These are phyloP conservation scores for Rosalia funebris DNA, from an alignment of 2,888 invertebrate species.

Conservation along the genomic window DNA sequence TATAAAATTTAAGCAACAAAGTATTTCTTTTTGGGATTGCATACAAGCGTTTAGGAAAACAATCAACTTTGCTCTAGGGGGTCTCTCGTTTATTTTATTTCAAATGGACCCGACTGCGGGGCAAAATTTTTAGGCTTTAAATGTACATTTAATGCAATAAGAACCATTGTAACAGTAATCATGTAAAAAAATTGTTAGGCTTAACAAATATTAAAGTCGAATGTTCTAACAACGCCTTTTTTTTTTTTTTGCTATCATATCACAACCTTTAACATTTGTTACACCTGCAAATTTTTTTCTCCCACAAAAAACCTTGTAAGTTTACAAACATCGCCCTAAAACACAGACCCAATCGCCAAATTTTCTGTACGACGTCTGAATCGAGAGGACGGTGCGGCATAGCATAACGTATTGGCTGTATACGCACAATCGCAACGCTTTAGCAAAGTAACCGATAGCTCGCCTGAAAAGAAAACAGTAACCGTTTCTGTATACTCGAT, in stretches of 20 bases:
- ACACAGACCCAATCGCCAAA: too few relatives aligned
- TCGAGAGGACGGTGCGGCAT: too few relatives aligned
- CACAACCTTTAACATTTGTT: too few relatives aligned
- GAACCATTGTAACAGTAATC: background rate
- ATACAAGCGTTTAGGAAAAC: too few relatives aligned
- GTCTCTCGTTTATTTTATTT: too few relatives aligned
- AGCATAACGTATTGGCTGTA: background rate
- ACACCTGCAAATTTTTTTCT: too few relatives aligned
- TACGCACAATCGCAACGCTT: slow-evolving; percentile 9
- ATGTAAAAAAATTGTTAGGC: background rate
- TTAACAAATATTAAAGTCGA: slow-evolving; percentile 2
- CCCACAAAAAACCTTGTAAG: too few relatives aligned
- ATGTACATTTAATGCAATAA: background rate
- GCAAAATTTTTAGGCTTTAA: background rate
- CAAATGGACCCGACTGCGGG: slow-evolving; percentile 33
- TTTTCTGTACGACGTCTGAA: too few relatives aligned
- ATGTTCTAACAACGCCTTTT: background rate
- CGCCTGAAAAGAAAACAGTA: background rate
- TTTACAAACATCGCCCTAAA: too few relatives aligned
- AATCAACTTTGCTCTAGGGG: too few relatives aligned
- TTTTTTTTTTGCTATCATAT: background rate
- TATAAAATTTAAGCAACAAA: background rate
- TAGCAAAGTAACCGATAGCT: slow-evolving; percentile 1
- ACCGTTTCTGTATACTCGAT: background rate
- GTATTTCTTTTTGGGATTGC: too few relatives aligned